These are phyloP conservation scores for Sinella curviseta DNA, from an alignment of 1,140 invertebrate species.

Conservation along the genomic window DNA sequence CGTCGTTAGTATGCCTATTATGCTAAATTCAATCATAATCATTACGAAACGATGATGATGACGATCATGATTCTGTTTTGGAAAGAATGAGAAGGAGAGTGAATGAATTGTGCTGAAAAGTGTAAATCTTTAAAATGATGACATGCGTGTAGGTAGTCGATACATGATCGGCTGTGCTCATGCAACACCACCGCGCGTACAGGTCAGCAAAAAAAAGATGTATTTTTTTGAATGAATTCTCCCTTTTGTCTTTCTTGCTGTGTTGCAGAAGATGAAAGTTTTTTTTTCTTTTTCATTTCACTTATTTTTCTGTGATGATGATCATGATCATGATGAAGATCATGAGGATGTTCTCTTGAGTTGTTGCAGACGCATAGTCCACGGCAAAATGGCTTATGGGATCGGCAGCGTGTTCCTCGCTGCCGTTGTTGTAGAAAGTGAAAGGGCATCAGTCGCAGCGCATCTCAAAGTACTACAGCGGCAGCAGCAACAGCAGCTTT, in stretches of 20 bases:
- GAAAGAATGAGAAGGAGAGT: too few relatives aligned
- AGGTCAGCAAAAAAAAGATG: too few relatives aligned
- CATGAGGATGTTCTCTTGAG: too few relatives aligned
- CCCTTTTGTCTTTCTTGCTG: background rate
- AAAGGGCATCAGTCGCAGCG: too few relatives aligned
- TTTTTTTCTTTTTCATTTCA: background rate
- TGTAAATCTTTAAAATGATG: background rate
- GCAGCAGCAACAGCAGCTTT: too few relatives aligned
- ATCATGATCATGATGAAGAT: background rate
- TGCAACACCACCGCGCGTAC: background rate
- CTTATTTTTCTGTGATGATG: background rate
- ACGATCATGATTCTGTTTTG: too few relatives aligned
- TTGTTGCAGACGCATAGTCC: background rate
- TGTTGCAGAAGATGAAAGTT: conserved; percentile 5
- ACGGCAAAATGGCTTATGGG: background rate
- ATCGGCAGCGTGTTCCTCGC: background rate
- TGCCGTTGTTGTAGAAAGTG: background rate
- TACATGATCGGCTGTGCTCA: background rate
- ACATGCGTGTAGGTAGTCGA: background rate
- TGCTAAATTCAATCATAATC: too few relatives aligned
- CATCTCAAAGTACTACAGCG: too few relatives aligned
- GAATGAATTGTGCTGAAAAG: background rate
- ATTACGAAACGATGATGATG: too few relatives aligned
- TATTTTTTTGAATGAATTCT: conserved; percentile 10
- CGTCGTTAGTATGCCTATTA: too few relatives aligned